Base-by-base conservation (phyloP, 2,888 invertebrate species). In the Apamea epomidion region DNA sequence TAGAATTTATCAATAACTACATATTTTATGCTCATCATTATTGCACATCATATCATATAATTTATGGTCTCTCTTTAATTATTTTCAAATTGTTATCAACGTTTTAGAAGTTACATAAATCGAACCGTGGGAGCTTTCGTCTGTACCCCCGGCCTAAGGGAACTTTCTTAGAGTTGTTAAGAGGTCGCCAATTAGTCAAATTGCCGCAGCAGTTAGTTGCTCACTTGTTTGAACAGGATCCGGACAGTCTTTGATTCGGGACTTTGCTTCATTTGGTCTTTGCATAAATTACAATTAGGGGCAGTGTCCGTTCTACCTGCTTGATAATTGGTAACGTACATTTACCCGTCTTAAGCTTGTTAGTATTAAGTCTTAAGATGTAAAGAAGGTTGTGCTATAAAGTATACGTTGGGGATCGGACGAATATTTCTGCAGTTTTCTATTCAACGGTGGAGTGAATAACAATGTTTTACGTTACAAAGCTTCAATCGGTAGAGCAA, bases 181-280 rank as follows among this genome's bases (percentile, higher is more conserved):
- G 91, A 90, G 90, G 92, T 90, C 91, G 88, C 88, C 93, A 93
- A 94, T 94, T 94, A 93, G 93, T 92, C 92, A 94, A 93, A 93
- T 94, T 91, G 93, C 87, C 90, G 90, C 87, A 84, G 90, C 85
- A 89, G 90, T 90, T 87, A 90, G 89, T 89, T 86, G 86, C 81
- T 75, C 86, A 87, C 88, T 88, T 91, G 91, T 92, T 89, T 90
- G 88, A 82, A 90, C 90, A 90, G 90, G 90, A 87, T 89, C 81
- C 87, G 83, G 75, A 80, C 80, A 82, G 88, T 90, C 88, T 89
- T 88, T 89, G 90, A 91, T 89, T 91, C 88, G 74, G 88, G 86
- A 78, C 86, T 83, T 79, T 79, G 78, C 79, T 76, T 84, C 87
- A 80, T 89, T 86, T 86, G 88, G 84, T 82, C 84, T 88, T 85